Percentiles rank a stretch among this genome's conserved stretches.
Conservation (phyloP, 2,797 vertebrate genomes). For the Anas flavirostris region DNA sequence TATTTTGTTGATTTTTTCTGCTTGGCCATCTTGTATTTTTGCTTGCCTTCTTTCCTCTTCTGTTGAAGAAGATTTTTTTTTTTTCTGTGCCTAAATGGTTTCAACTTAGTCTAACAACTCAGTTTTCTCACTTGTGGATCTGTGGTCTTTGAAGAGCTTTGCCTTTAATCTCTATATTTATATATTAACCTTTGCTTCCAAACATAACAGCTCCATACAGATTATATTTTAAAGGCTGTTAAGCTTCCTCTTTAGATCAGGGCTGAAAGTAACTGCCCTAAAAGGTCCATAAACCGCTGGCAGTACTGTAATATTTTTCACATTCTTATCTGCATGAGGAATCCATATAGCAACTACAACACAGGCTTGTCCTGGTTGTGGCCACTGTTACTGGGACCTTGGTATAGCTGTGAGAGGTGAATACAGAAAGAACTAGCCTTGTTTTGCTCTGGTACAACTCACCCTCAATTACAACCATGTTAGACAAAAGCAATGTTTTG, state of each 20-base stretch:
- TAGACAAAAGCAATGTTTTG: neutral
- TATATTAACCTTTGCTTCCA: neutral
- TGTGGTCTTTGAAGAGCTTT: neutral
- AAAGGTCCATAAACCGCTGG: neutral
- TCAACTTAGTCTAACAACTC: neutral
- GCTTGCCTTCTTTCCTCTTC: neutral
- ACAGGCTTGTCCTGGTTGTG: rapidly evolving
- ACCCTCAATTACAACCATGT: neutral
- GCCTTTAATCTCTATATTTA: neutral
- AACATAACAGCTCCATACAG: neutral
- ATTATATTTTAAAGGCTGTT: neutral
- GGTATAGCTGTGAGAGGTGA: neutral
- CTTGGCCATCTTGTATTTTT: neutral
- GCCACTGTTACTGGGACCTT: neutral
- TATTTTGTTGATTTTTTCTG: neutral
- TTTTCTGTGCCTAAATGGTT: neutral
- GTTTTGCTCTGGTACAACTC: neutral
- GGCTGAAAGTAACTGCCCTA: neutral
- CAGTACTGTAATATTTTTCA: neutral
- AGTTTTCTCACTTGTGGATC: neutral
- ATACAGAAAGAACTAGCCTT: neutral
- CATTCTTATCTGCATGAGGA: neutral
- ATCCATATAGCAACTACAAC: neutral
- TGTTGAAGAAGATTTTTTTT: neutral
- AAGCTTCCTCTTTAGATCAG: neutral